Base-by-base conservation (phyloP, 2,888 invertebrate species). In the Leptinotarsa haldemani region DNA sequence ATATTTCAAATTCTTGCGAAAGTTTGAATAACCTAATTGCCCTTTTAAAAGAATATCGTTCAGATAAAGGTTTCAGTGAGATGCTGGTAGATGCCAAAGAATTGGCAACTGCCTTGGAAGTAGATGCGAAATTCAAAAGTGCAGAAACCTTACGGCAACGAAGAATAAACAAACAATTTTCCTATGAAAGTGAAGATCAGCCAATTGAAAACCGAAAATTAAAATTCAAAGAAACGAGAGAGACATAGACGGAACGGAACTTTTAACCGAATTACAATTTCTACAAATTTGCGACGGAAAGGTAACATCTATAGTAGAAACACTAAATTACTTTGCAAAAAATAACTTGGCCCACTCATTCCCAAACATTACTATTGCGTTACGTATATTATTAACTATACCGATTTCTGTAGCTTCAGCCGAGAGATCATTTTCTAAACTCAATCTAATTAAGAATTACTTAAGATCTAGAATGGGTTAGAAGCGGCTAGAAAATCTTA, bases 271-370 rank as follows among this genome's bases (percentile, higher is more conserved):
- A 67, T 67, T 67, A 67, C 66, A 67, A 52, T 67, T 52, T 67
- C 46, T 69, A 30, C 61, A 69, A 69, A 69, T 25, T 69, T 18
- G 46, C 50, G 69, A 69, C 47, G 52, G n/a, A 69, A 69, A 69
- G 9, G 61, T 25, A 25, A 61, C 63, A 15, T 69, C 69, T 18
- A 25, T 48, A 63, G 48, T 61, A 47, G 63, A 69, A 63, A 61
- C 61, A 46, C 18, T 61, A 2, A 61, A 69, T 69, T 22, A 69
- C 47, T 63, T 69, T 61, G 20, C 47, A 63, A 69, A 16, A 69
- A 69, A 69, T 69, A 63, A 69, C 69, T 25, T 69, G 63, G 40
- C 50, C 58, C 48, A 63, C n/a, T n/a, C n/a, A n/a, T n/a, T n/a
- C n/a, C 61, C 20, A 20, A 20, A 20, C 20, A 20, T 20, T 20